These are phyloP conservation scores for Himalopsyche tibetana DNA, from an alignment of 2,888 invertebrate genomes.

Conservation along the genomic window DNA sequence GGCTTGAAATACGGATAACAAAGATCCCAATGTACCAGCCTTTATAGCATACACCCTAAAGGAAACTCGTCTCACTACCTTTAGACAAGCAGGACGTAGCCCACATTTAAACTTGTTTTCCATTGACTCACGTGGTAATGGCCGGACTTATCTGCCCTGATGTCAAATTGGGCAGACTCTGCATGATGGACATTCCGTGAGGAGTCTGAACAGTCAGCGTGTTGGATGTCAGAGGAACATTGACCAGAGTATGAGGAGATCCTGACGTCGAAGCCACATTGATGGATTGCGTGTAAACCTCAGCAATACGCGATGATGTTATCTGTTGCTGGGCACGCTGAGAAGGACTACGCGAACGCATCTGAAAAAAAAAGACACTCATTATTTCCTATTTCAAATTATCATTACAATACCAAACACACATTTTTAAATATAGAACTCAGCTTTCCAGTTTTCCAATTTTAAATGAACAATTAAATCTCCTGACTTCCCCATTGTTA, in stretches of 20 bases:
- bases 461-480: too few species aligned
- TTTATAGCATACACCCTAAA: too few species aligned
- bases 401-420: too few species aligned
- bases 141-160: constrained; percentile 53
- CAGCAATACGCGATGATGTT: not conserved
- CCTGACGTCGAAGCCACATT: not conserved
- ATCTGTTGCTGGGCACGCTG: not conserved
- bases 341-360: constrained; percentile 2
- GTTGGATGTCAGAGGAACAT: constrained; percentile 79
- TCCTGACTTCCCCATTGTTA: too few species aligned
- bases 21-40: too few species aligned
- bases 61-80: too few species aligned
- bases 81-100: too few species aligned
- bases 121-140: constrained; percentile 71
- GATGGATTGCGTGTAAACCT: not conserved
- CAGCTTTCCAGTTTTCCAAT: too few species aligned
- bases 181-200: constrained; percentile 79
- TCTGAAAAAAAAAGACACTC: not conserved
- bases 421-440: too few species aligned
- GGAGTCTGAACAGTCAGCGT: constrained; percentile 86
- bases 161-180: constrained; percentile 88
- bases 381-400: not conserved
- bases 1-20: too few species aligned
- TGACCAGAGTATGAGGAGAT: constrained; percentile 71
- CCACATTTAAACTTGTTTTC: too few species aligned